phyloP scores from a whole-genome alignment of 2,888 invertebrate genomes.

The Apeira syringaria region DNA sequence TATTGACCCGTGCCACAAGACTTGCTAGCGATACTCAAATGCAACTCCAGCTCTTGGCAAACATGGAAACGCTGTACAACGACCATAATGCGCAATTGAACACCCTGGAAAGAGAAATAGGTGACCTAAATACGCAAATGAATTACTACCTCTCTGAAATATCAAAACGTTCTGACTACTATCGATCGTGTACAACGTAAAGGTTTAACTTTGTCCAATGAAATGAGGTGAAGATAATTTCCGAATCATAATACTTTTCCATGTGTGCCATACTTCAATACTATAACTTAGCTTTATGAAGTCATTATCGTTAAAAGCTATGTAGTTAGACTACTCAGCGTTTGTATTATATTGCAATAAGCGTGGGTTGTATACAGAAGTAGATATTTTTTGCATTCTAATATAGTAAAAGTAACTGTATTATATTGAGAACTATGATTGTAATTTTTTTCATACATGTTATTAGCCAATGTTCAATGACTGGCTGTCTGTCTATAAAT shows the following conservation, averaged over 20 bases:
- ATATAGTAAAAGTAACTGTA: conserved; percentile 1
- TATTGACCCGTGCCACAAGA: conserved; percentile 91
- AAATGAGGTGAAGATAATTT: conserved; percentile 24
- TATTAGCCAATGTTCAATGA: too few species aligned
- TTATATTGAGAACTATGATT: too few species aligned
- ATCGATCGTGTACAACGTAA: conserved; percentile 84
- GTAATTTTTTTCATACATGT: too few species aligned
- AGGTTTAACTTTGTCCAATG: conserved; percentile 10
- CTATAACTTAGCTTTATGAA: conserved; percentile 31
- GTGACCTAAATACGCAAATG: conserved; percentile 86
- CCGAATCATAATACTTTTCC: conserved; percentile 33
- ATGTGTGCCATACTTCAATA: conserved; percentile 54
- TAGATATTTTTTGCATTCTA: neutral
- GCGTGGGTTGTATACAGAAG: conserved; percentile 37
- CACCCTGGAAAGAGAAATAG: conserved; percentile 84
- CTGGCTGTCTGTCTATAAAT: neutral
- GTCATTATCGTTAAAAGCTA: conserved; percentile 41
- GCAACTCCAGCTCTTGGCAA: conserved; percentile 88
- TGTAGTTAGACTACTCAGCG: conserved; percentile 60
- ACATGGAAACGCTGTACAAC: conserved; percentile 88
- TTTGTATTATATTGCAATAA: conserved; percentile 47
- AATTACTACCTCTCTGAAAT: conserved; percentile 85
- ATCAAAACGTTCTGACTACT: conserved; percentile 83
- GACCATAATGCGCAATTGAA: conserved; percentile 85
- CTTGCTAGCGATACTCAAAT: conserved; percentile 91